A percentile compares a stretch with the other conserved stretches of the same genome.
Evolutionary conservation across 1,140 invertebrate genomes (phyloP).

Genomic region (Drosophila ercepeae): DNA sequence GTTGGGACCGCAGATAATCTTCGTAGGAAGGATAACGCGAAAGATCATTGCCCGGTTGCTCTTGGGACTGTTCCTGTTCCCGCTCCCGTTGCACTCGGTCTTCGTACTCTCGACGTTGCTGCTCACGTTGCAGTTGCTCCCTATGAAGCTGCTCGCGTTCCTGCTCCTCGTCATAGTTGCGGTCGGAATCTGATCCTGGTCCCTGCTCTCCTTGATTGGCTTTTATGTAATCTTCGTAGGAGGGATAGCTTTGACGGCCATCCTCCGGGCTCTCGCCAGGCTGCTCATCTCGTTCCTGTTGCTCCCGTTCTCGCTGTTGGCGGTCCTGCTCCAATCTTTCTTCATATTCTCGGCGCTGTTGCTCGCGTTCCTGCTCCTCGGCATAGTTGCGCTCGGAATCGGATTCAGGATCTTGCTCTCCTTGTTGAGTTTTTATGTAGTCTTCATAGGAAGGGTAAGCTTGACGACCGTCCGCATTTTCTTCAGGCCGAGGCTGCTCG

Average conservation of each 20-base stretch:
- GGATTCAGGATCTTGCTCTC: neutral
- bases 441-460: constrained; percentile 10
- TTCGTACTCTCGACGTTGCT: neutral
- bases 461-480: constrained; percentile 2
- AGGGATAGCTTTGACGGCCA: neutral
- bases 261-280: neutral
- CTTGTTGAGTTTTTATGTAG: constrained; percentile 4
- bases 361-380: constrained; percentile 21
- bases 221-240: constrained; percentile 6
- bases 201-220: constrained; percentile 6
- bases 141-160: no score
- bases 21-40: constrained; percentile 12
- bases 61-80: neutral
- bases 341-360: constrained; percentile 8
- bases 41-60: neutral
- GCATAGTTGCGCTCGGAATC: constrained; percentile 5
- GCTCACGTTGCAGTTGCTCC: neutral
- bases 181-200: neutral
- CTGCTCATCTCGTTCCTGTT: neutral
- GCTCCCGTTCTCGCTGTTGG: constrained; percentile 12
- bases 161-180: constrained; percentile 15
- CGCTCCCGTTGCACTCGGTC: constrained; percentile 16
- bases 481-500: neutral
- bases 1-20: neutral
- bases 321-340: constrained; percentile 13